Percentiles rank a stretch among this genome's conserved stretches.
Conservation (phyloP, 1,140 invertebrate genomes). For the Prorops nasuta region DNA sequence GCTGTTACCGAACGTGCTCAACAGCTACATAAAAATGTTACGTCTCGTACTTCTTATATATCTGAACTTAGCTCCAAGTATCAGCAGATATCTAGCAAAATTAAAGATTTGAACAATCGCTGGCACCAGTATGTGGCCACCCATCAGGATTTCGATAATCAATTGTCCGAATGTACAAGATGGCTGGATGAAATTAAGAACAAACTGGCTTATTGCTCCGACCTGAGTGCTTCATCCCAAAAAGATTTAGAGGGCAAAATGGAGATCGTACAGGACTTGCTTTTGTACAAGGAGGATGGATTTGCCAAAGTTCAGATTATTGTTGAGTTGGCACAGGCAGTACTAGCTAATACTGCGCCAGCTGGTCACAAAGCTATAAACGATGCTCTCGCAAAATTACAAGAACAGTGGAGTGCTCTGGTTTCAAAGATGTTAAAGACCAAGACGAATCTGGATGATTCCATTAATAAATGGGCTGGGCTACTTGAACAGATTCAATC, state of each 20-base stretch:
- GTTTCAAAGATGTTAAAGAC: slow-evolving; percentile 87
- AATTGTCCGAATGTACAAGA: slow-evolving; percentile 73
- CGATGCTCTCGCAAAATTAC: slow-evolving; percentile 75
- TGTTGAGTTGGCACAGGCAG: slow-evolving; percentile 85
- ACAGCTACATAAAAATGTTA: slow-evolving; percentile 70
- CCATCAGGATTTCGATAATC: slow-evolving; percentile 85
- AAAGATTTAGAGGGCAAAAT: slow-evolving; percentile 84
- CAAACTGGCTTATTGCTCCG: slow-evolving; percentile 81
- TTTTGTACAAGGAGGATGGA: slow-evolving; percentile 88
- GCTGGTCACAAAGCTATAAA: slow-evolving; percentile 84
- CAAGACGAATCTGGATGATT: slow-evolving; percentile 84
- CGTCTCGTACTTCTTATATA: slow-evolving; percentile 70
- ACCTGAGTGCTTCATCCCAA: slow-evolving; percentile 76
- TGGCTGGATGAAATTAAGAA: slow-evolving; percentile 85
- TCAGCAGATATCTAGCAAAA: slow-evolving; percentile 83
- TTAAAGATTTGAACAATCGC: slow-evolving; percentile 84
- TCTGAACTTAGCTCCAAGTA: slow-evolving; percentile 88
- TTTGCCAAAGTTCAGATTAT: slow-evolving; percentile 82
- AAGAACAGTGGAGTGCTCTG: slow-evolving; percentile 86
- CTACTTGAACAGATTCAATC: slow-evolving; percentile 85
- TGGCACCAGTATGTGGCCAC: slow-evolving; percentile 91
- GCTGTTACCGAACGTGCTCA: slow-evolving; percentile 88
- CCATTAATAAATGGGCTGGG: slow-evolving; percentile 85
- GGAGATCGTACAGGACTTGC: slow-evolving; percentile 79
- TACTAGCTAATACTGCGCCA: slow-evolving; percentile 90